Conservation (phyloP, 92 coral and sea anemone genomes). For the Siderastrea siderea region DNA sequence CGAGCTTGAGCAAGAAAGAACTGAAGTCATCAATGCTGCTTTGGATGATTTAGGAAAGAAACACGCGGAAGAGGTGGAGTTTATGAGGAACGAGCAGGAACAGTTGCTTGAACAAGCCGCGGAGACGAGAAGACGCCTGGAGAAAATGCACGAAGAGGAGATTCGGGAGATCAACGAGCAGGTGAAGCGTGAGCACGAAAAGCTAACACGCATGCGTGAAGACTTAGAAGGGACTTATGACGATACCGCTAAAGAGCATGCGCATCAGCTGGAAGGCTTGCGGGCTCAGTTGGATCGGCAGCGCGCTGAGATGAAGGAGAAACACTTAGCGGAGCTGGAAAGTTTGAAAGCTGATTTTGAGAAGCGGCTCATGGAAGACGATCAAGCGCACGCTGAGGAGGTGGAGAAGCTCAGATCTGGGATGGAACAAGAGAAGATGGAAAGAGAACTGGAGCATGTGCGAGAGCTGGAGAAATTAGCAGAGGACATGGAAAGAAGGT, state of each 20-base stretch:
- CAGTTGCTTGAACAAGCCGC: slow-evolving; percentile 80
- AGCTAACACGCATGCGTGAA: slow-evolving; percentile 78
- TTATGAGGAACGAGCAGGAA: slow-evolving; percentile 80
- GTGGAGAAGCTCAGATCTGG: slow-evolving; percentile 76
- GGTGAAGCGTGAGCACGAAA: slow-evolving; percentile 82
- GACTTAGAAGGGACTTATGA: slow-evolving; percentile 83
- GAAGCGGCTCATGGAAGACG: slow-evolving; percentile 73
- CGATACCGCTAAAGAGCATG: slow-evolving; percentile 81
- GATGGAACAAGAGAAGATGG: slow-evolving; percentile 91
- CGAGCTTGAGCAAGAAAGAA: slow-evolving; percentile 83
- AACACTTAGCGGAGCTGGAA: slow-evolving; percentile 81
- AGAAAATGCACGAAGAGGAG: slow-evolving; percentile 82
- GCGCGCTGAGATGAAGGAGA: slow-evolving; percentile 74
- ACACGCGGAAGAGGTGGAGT: slow-evolving; percentile 81
- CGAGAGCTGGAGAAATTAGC: slow-evolving; percentile 87
- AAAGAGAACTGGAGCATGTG: slow-evolving; percentile 87
- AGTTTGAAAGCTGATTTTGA: slow-evolving; percentile 76
- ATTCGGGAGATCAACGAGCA: slow-evolving; percentile 83
- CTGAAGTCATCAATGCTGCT: slow-evolving; percentile 80
- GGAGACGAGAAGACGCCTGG: slow-evolving; percentile 76
- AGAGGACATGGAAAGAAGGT: slow-evolving; percentile 94
- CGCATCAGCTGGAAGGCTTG: slow-evolving; percentile 83
- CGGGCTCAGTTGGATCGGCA: slow-evolving; percentile 91
- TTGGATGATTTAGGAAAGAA: slow-evolving; percentile 85
- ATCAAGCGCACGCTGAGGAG: slow-evolving; percentile 77